Base-by-base conservation (phyloP, 2,888 invertebrate species). In the Leistus spinibarbis region DNA sequence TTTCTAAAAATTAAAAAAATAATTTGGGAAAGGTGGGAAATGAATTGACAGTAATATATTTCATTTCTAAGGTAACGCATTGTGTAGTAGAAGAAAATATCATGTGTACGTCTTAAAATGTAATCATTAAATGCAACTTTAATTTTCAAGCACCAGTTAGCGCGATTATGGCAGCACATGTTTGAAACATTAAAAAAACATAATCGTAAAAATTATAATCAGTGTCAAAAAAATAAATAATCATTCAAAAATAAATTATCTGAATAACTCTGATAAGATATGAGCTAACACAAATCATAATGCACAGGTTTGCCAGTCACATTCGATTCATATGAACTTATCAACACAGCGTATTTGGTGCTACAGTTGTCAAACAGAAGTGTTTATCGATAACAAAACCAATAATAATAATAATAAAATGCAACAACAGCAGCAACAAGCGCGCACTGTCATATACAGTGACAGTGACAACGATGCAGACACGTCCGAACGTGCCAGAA, bases 281-380 rank as follows among this genome's bases (percentile, higher is more conserved):
- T 40, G 40, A 40, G 13, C 7, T 40, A 40, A 40, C 7, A 7
- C 40, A 40, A 40, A 7, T 1, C 7, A 19, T 27, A 76, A 71
- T 76, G 81, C 84, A 56, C 80, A 93, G 90, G 89, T 88, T 77
- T 88, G 88, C 80, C 90, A 90, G 54, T 84, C 86, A 16, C 95
- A 96, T 85, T 92, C 92, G 81, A 89, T 95, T 80, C 92, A 96
- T 84, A 91, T 97, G 90, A 96, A 97, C 84, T 85, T 96, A 75
- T 91, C 93, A 0, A 95, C 94, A 0, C 90, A 92, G 82, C 88
- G 96, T 78, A 90, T 96, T 81, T 97, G 97, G 96, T 97, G 97
- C 85, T 95, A 95, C 82, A 84, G 90, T 77, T 97, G 97, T 87
- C 92, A 95, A 81, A 88, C 88, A 69, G 97, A 97, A 86, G 94